Base-by-base conservation (phyloP, 2,888 invertebrate species). In the Ctena decussata region DNA sequence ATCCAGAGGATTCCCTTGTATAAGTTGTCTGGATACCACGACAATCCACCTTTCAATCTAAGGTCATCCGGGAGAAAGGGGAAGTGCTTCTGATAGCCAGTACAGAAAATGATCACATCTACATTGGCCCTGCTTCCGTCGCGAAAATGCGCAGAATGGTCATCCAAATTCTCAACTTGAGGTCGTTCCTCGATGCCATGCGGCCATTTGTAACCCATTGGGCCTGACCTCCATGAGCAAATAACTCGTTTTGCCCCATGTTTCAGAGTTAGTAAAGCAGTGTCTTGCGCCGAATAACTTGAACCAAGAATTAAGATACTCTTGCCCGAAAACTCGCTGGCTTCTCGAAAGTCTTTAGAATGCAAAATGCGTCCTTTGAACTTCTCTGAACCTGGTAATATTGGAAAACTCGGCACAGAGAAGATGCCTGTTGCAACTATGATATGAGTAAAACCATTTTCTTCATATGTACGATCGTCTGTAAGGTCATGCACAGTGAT, bases 321-420 rank as follows among this genome's bases (percentile, higher is more conserved):
- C 49, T 86, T 77, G 53, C 70, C 79, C 70, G 77, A 72, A 49
- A 82, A 89, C 53, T 89, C 84, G 0, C 6, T 18, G 0, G 77
- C 82, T 27, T 80, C 73, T 11, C 86, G 60, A 77, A 89, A 86
- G 74, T 89, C 79, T 65, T 83, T 82, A 3, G 82, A 41, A 37
- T 89, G 86, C 3, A 89, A 39, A 15, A 89, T 60, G n/a, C 86
- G 72, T 0, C 89, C 84, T 12, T 44, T 27, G 41, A 89, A 89
- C 0, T 35, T 77, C 11, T 82, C 82, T 0, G 83, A 32, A 27
- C 89, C 89, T 0, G 44, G 41, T 32, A 83, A 75, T 1, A 70
- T 49, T 18, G 82, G 82, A 44, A 79, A 73, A 15, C 78, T 60
- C 15, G 82, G 85, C 21, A 53, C 8, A 30, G 70, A 65, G 37